Conservation (phyloP, 2,888 invertebrate species). For the Eristalinus aeneus region DNA sequence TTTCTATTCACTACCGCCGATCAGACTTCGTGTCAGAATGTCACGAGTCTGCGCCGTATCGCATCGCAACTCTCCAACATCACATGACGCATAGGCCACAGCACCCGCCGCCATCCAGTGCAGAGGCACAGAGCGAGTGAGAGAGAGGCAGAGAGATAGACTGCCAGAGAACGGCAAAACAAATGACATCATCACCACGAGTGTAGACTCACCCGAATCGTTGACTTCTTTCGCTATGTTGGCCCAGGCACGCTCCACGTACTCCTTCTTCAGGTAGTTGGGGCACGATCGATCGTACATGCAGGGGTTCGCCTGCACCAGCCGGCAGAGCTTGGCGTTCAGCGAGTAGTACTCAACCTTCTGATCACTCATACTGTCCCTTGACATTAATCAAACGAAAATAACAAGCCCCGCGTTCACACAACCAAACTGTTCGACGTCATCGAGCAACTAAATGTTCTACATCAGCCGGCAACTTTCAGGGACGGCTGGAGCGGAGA, state of each 20-base stretch:
- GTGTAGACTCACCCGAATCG: conserved; percentile 71
- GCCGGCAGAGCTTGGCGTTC: conserved; percentile 77
- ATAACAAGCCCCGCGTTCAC: neutral
- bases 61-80: conserved; percentile 8
- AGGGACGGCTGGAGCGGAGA: neutral
- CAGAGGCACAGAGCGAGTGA: no score
- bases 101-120: no score
- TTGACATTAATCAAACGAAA: conserved; percentile 25
- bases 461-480: neutral
- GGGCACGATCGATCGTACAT: conserved; percentile 77
- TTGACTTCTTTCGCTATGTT: conserved; percentile 76
- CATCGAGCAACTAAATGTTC: conserved; percentile 52
- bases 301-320: conserved; percentile 76
- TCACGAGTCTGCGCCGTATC: neutral
- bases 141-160: neutral
- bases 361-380: conserved; percentile 58
- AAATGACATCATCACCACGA: conserved; percentile 8
- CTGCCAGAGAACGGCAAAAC: neutral
- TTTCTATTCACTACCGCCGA: neutral
- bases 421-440: conserved; percentile 37
- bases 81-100: neutral
- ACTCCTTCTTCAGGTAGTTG: conserved; percentile 76
- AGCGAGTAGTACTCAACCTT: conserved; percentile 75
- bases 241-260: conserved; percentile 76
- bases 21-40: neutral